A percentile compares a stretch with the other conserved stretches of the same genome.
Evolutionary conservation across 2,797 vertebrate species (phyloP).

Genomic region (Basileuterus tristriatus): DNA sequence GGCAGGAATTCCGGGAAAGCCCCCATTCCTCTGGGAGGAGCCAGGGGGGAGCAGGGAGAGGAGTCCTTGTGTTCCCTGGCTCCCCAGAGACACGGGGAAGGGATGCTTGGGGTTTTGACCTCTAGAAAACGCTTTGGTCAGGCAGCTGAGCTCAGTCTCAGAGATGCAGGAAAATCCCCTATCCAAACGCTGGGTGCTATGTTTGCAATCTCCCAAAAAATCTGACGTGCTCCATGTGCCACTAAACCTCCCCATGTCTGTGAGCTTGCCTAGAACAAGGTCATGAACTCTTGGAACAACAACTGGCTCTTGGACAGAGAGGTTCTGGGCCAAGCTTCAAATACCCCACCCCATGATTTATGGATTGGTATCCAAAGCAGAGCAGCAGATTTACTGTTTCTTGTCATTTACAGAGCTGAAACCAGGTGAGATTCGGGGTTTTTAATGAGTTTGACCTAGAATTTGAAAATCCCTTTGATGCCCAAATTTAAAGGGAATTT

Average conservation of each 20-base stretch:
- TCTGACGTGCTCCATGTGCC: not conserved
- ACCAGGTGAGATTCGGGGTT: not conserved
- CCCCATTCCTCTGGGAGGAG: not conserved
- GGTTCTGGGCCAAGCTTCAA: conserved; percentile 34
- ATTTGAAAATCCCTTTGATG: conserved; percentile 45
- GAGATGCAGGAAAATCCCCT: not conserved
- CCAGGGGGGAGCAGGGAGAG: not conserved
- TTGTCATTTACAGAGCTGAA: not conserved
- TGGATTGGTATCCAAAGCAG: not conserved
- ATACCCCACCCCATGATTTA: not conserved
- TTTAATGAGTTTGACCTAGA: conserved; percentile 21
- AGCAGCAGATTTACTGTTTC: conserved; percentile 10
- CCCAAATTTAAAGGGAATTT: conserved; percentile 16
- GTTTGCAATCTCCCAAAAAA: not conserved
- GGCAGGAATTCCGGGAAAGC: conserved; percentile 64
- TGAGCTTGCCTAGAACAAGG: not conserved
- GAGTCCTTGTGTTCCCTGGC: not conserved
- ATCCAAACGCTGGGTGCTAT: not conserved
- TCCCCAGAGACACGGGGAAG: not conserved
- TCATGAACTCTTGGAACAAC: not conserved
- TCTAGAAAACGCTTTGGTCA: not conserved
- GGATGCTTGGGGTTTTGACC: not conserved
- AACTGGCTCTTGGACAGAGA: not conserved
- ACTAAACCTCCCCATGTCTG: not conserved
- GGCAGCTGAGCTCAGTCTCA: not conserved